Base-by-base conservation (phyloP, 37 sponge, comb jelly and placozoan species). In the Ephydatia muelleri region DNA sequence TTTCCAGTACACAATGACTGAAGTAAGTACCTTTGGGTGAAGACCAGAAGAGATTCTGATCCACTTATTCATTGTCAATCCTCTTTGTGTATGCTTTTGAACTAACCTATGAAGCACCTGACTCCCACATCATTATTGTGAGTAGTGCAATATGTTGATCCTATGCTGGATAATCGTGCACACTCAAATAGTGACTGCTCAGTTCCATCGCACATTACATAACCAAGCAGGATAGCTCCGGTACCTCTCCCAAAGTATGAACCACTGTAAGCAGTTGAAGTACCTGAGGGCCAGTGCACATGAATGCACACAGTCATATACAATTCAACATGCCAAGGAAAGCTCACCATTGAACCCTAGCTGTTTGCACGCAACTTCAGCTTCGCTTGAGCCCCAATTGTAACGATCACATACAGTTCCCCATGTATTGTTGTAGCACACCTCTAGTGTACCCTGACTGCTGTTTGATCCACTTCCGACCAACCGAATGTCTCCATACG, bases 351-450 rank as follows among this genome's bases (percentile, higher is more conserved):
- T 57, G 72, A 64, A 91, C 65, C 92, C 92, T 22, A 91, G 85
- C 72, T 91, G 92, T 25, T n/a, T 82, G 68, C 92, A 91, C 8
- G 88, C 82, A n/a, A 87, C 88, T 30, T 30, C 34, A 32, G 92
- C 92, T 33, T 81, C 92, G 0, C 1, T 37, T 5, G 27, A 9
- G 34, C 73, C 85, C 92, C 92, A 91, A 5, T 1, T 3, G 3
- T 78, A 75, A 21, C 19, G 19, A 47, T 79, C 80, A 64, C 92
- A 91, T 0, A 91, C 80, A 13, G 85, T 82, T 8, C 92, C 92
- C 83, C 88, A 91, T 36, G 78, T 81, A 29, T 70, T 82, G 72
- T 80, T 73, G 80, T 83, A 37, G 70, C 81, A 91, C 4, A 91
- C 34, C 77, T 91, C 92, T 49, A 91, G 84, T 34, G 80, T 77